Evolutionary conservation across 2,888 invertebrate species (phyloP).

Genomic region (Plagiodera versicolora): DNA sequence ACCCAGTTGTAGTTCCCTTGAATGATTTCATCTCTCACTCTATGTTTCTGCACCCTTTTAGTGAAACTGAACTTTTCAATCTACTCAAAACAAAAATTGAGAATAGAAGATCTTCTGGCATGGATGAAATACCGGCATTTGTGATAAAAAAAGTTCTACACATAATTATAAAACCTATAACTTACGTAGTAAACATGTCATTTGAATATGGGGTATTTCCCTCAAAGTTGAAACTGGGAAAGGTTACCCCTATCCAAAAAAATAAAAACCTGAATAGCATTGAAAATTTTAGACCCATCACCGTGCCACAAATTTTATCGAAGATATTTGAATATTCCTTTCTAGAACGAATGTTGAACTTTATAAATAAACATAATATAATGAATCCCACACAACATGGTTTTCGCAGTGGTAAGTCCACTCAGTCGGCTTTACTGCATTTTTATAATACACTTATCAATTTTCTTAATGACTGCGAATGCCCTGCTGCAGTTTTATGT

Average conservation of each 20-base stretch:
- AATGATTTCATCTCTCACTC: not conserved
- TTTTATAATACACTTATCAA: not conserved
- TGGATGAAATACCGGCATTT: not conserved
- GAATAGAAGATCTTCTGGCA: not conserved
- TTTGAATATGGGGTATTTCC: not conserved
- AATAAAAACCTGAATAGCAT: not conserved
- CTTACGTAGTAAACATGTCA: not conserved
- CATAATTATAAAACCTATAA: not conserved
- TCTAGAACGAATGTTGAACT: conserved; percentile 1
- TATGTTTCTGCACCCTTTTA: too few species aligned
- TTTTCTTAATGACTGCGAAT: conserved; percentile 7
- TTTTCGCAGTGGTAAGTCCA: conserved; percentile 13
- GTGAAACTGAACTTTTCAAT: not conserved
- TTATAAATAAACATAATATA: conserved; percentile 7
- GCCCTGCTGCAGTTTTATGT: conserved; percentile 1
- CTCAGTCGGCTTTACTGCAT: not conserved
- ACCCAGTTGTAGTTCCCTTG: not conserved
- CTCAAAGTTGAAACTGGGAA: conserved; percentile 6
- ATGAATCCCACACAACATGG: conserved; percentile 12
- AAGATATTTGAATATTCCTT: conserved; percentile 14
- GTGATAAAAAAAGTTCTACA: not conserved
- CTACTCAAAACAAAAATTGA: not conserved
- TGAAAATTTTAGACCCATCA: conserved; percentile 7
- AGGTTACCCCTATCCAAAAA: conserved; percentile 5
- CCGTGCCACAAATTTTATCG: conserved; percentile 1